Conservation (phyloP, 2,113 vertebrate genomes). For the Cyanoliseus patagonus region DNA sequence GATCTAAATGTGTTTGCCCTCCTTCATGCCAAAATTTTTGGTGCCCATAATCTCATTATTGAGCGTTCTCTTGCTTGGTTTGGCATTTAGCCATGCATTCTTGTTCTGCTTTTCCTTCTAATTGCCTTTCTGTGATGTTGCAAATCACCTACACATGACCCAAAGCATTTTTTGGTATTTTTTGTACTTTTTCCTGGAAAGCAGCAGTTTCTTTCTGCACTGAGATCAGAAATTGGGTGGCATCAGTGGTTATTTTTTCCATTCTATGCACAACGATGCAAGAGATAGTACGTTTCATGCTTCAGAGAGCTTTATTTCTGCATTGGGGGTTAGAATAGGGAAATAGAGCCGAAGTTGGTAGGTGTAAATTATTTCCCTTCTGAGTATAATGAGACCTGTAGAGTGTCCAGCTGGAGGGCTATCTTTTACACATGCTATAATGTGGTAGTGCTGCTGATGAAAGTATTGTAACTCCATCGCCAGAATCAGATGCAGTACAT, state of each 20-base stretch:
- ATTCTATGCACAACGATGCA: not conserved
- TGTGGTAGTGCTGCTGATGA: not conserved
- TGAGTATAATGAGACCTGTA: not conserved
- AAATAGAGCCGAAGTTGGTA: not conserved
- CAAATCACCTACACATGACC: not conserved
- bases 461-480: not conserved
- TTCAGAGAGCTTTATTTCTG: not conserved
- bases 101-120: not conserved
- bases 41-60: not conserved
- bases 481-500: not conserved
- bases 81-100: not conserved
- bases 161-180: not conserved
- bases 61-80: not conserved
- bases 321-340: not conserved
- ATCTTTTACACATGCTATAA: not conserved
- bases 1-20: not conserved
- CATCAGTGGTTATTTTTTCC: not conserved
- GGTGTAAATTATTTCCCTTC: not conserved
- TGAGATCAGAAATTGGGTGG: not conserved
- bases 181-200: conserved; percentile 17
- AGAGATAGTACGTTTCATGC: not conserved
- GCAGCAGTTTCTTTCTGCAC: not conserved
- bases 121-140: not conserved
- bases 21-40: not conserved
- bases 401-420: not conserved